Base-by-base conservation (phyloP, 2,888 invertebrate species). In the Volucella zonaria region DNA sequence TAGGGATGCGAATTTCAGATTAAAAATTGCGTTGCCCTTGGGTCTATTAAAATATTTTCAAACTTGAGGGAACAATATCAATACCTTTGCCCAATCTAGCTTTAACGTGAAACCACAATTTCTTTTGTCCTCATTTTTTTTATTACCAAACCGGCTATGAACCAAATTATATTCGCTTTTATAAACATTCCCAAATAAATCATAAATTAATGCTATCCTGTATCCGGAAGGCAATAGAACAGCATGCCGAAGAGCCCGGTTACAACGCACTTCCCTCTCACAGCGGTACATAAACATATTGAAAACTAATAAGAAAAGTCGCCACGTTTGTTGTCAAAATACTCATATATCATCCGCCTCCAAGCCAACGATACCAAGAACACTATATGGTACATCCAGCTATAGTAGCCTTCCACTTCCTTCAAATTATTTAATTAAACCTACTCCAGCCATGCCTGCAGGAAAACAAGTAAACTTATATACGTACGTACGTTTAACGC, bases 291-390 rank as follows among this genome's bases (percentile, higher is more conserved):
- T 49, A 51, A 38, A 9, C 45, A 43, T 56, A 77, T 70, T 45
- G 62, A 49, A 78, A 71, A 71, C 64, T 64, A 78, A 71, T 71
- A 78, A 64, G 43, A 42, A 59, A 73, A 43, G 52, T 38, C 31
- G 51, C 47, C 58, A 58, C 71, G 64, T 42, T 51, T 40, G 1
- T 51, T 31, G 62, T 15, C 6, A 31, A 31, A 31, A 42, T 38
- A 14, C 43, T 14, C 59, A 40, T 42, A 54, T 52, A 71, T 68
- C 68, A 61, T 40, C 51, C 38, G n/a, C 8, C 11, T 23, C 9
- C 9, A 9, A 31, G 54, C 8, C 10, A 12, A 10, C 18, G 43
- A 8, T 42, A 10, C 15, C 15, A 61, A 45, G 8, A 15, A 14
- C 23, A 43, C 18, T 10, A 59, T 18, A 47, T 42, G 23, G 42